A percentile compares a stretch with the other conserved stretches of the same genome.
phyloP scores from a whole-genome alignment of 2,888 invertebrate species.

The Meghimatium bilineatum region DNA sequence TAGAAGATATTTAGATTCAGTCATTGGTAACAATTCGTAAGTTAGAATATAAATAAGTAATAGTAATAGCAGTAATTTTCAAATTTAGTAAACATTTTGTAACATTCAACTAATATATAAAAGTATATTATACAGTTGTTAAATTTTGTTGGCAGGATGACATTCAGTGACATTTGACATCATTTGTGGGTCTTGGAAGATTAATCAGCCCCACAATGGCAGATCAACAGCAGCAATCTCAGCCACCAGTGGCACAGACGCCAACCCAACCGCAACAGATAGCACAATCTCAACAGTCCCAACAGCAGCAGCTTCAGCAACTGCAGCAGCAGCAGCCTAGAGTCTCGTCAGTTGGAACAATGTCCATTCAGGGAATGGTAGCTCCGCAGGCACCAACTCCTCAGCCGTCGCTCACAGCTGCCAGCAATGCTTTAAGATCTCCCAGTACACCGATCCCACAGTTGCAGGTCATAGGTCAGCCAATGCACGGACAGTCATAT shows the following conservation, averaged over 20 bases:
- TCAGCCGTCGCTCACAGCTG: conserved; percentile 55
- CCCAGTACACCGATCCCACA: conserved; percentile 61
- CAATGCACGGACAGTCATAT: conserved; percentile 67
- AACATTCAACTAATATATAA: not conserved
- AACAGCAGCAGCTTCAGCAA: conserved; percentile 54
- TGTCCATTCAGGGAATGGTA: conserved; percentile 36
- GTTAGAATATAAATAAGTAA: too few relatives aligned
- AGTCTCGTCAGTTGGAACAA: conserved; percentile 36
- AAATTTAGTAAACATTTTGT: not conserved
- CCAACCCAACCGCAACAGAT: conserved; percentile 54
- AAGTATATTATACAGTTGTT: not conserved
- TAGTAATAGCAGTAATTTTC: too few relatives aligned
- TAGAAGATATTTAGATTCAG: too few relatives aligned
- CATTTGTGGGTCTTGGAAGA: not conserved
- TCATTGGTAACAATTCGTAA: too few relatives aligned
- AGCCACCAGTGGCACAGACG: not conserved
- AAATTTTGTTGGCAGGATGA: conserved; percentile 5
- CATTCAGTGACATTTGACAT: not conserved
- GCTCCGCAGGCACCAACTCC: conserved; percentile 53
- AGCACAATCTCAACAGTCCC: conserved; percentile 53
- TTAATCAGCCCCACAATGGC: not conserved
- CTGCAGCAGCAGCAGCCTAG: conserved; percentile 53
- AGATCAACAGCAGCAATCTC: conserved; percentile 40
- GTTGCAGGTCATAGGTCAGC: conserved; percentile 70
- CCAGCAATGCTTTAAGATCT: conserved; percentile 58